phyloP scores from a whole-genome alignment of 2,888 invertebrate species.

The Iphiclides podalirius region DNA sequence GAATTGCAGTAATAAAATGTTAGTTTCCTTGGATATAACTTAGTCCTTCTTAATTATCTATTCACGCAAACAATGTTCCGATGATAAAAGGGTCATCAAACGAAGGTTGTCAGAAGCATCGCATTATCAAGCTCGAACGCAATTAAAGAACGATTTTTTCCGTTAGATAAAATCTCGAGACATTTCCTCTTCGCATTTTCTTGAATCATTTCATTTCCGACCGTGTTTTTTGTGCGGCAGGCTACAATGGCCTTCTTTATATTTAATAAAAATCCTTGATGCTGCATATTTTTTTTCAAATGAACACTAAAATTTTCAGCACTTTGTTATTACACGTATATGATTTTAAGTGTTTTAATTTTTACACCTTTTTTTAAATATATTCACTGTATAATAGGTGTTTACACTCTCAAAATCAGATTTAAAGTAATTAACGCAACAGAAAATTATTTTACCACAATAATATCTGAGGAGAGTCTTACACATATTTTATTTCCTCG shows the following conservation, averaged over 20 bases:
- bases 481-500: no score
- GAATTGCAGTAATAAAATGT: no score
- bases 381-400: no score
- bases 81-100: conserved; percentile 18
- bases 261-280: neutral
- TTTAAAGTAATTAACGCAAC: no score
- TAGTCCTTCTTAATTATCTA: conserved; percentile 5
- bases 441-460: no score
- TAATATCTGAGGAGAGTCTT: no score
- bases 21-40: neutral
- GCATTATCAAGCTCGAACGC: conserved; percentile 6
- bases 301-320: no score
- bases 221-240: neutral
- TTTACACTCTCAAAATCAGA: no score
- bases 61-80: conserved; percentile 14
- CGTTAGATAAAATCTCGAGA: conserved; percentile 6
- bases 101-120: conserved; percentile 8
- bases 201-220: neutral
- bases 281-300: no score
- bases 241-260: conserved; percentile 3
- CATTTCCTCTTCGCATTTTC: conserved; percentile 8
- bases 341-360: no score
- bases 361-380: no score
- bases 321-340: no score
- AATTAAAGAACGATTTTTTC: conserved; percentile 1